Evolutionary conservation across 2,113 vertebrate genomes (phyloP).

Genomic region (Hemiprocne comata): DNA sequence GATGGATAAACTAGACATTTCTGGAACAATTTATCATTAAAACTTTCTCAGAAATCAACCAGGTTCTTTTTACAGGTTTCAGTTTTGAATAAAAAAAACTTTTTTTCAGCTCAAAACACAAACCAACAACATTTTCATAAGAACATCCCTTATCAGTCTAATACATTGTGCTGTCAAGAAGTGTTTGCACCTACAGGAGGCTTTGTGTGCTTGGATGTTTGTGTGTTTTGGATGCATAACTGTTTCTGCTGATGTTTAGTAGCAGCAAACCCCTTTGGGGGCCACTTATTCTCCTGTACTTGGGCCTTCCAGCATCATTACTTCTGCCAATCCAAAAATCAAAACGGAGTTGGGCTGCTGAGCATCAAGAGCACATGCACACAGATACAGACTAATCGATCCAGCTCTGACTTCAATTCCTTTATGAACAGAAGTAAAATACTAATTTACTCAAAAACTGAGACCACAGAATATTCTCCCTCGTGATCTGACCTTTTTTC

Average conservation of each 20-base stretch:
- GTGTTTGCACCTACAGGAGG: neutral
- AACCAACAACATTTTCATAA: neutral
- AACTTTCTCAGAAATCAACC: neutral
- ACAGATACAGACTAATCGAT: slow-evolving; percentile 35
- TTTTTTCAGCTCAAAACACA: neutral
- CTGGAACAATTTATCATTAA: neutral
- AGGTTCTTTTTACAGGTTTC: neutral
- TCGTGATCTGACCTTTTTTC: slow-evolving; percentile 49
- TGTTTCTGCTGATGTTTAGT: neutral
- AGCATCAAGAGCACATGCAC: slow-evolving; percentile 16
- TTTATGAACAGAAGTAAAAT: slow-evolving; percentile 63
- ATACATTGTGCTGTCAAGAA: neutral
- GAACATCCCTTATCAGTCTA: neutral
- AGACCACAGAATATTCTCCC: neutral
- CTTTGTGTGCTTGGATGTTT: neutral
- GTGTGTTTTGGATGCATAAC: neutral
- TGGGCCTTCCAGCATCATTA: neutral
- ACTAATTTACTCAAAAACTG: slow-evolving; percentile 56
- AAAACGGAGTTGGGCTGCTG: slow-evolving; percentile 22
- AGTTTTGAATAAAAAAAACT: neutral
- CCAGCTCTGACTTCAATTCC: neutral
- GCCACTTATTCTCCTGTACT: neutral
- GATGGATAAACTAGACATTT: neutral
- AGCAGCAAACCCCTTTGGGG: neutral
- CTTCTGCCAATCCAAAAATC: slow-evolving; percentile 14